A percentile compares a stretch with the other conserved stretches of the same genome.
phyloP scores from a whole-genome alignment of 2,113 vertebrate species.

The Boulengeromyrus knoepffleri region DNA sequence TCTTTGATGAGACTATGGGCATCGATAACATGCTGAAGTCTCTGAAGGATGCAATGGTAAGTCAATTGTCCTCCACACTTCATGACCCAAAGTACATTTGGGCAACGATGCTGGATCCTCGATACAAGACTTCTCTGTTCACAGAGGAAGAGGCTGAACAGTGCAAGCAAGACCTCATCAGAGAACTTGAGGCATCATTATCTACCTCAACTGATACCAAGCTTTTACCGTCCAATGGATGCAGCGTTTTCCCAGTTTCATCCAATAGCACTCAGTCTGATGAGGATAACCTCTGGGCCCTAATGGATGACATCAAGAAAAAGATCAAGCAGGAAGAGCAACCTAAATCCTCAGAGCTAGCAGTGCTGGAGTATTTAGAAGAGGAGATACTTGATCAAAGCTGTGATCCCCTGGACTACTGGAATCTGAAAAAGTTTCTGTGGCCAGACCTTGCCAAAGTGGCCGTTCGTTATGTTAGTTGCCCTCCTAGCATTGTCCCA shows the following conservation, averaged over 20 bases:
- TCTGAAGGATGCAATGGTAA: slow-evolving; percentile 86
- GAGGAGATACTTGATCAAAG: slow-evolving; percentile 95
- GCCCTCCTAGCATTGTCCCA: slow-evolving; percentile 87
- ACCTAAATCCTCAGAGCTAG: slow-evolving; percentile 75
- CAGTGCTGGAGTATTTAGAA: slow-evolving; percentile 87
- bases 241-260: slow-evolving; percentile 56
- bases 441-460: slow-evolving; percentile 88
- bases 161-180: slow-evolving; percentile 87
- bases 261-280: slow-evolving; percentile 50
- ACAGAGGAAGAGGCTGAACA: slow-evolving; percentile 87
- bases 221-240: slow-evolving; percentile 67
- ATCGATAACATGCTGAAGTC: slow-evolving; percentile 93
- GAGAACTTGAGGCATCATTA: slow-evolving; percentile 77
- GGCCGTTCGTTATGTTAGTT: slow-evolving; percentile 87
- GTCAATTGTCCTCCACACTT: slow-evolving; percentile 76
- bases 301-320: slow-evolving; percentile 80
- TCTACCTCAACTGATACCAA: slow-evolving; percentile 76
- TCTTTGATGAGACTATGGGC: slow-evolving; percentile 91
- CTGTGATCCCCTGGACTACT: slow-evolving; percentile 94
- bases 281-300: slow-evolving; percentile 83
- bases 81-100: slow-evolving; percentile 82
- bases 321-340: slow-evolving; percentile 71
- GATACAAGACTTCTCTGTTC: slow-evolving; percentile 93
- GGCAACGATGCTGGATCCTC: slow-evolving; percentile 90
- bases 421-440: slow-evolving; percentile 86